Evolutionary conservation across 1,140 invertebrate genomes (phyloP).

Genomic region (Contarinia nasturtii): DNA sequence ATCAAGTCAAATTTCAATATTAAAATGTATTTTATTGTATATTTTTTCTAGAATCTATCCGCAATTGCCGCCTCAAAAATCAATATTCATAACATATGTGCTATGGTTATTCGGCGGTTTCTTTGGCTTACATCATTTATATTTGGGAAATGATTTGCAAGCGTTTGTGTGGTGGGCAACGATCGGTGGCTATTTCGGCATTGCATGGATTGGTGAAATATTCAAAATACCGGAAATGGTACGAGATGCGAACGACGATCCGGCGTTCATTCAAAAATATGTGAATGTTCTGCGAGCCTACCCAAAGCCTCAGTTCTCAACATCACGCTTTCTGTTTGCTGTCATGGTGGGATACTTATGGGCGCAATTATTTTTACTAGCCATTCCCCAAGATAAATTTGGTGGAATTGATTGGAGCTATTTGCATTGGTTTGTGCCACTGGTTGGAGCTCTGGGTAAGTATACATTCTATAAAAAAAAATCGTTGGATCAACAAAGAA

Average conservation of each 20-base stretch:
- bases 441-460: conserved; percentile 55
- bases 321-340: conserved; percentile 53
- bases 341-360: conserved; percentile 62
- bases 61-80: conserved; percentile 27
- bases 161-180: conserved; percentile 76
- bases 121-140: conserved; percentile 80
- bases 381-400: conserved; percentile 57
- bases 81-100: conserved; percentile 52
- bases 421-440: conserved; percentile 49
- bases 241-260: conserved; percentile 64
- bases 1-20: too few species aligned
- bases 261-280: conserved; percentile 43
- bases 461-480: background rate
- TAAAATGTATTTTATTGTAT: too few species aligned
- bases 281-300: conserved; percentile 37
- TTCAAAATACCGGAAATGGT: conserved; percentile 76
- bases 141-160: conserved; percentile 72
- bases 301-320: conserved; percentile 58
- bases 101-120: conserved; percentile 74
- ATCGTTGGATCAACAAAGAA: too few species aligned
- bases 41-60: too few species aligned
- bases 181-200: conserved; percentile 63
- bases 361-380: conserved; percentile 49
- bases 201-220: conserved; percentile 73
- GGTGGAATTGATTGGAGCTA: conserved; percentile 46